Base-by-base conservation (phyloP, 2,888 invertebrate species). In the Himalopsyche tibetana region DNA sequence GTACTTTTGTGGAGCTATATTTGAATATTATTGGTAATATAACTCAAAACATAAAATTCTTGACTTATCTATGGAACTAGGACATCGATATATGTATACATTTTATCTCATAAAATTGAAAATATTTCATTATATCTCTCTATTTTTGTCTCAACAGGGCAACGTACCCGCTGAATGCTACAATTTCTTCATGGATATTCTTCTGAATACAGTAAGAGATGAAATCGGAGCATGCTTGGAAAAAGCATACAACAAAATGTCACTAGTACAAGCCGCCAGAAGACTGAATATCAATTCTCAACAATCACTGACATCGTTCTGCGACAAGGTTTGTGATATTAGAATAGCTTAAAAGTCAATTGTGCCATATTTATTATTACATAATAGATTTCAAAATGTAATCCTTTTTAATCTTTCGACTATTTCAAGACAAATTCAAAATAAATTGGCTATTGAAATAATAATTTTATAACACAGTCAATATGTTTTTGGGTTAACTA, bases 191-290 rank as follows among this genome's bases (percentile, higher is more conserved):
- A 99, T 99, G 94, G 98, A 99, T 89, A 98, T 98, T 87, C 93
- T 99, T 19, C 92, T 99, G 82, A 97, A 99, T 90, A 99, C 99
- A 0, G 98, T 99, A 55, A 95, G 99, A 82, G 97, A 97, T 89
- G 99, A 99, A 92, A 99, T 99, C 89, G 99, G 98, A 0, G 96
- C 96, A 0, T 99, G 99, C 90, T 96, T 99, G 91, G 99, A 99
- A 91, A 99, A 98, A 91, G 99, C 99, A 0, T 99, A 99, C 91
- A 96, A 97, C 88, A 96, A 96, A 91, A 97, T 99, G 88, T 96
- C 97, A 0, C 93, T 97, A 6, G 94, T 95, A 87, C 99, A 99
- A 91, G 98, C 98, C 2, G 96, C 97, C 0, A 94, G 98, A 89
- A 96, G 99, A 94, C 93, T 99, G 0, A 98, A 99, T 91, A 94